Evolutionary conservation across 1,140 invertebrate species (phyloP), one percentile per base, ranked within the genome.

Genomic region (Panagrolaimus sp.): DNA sequence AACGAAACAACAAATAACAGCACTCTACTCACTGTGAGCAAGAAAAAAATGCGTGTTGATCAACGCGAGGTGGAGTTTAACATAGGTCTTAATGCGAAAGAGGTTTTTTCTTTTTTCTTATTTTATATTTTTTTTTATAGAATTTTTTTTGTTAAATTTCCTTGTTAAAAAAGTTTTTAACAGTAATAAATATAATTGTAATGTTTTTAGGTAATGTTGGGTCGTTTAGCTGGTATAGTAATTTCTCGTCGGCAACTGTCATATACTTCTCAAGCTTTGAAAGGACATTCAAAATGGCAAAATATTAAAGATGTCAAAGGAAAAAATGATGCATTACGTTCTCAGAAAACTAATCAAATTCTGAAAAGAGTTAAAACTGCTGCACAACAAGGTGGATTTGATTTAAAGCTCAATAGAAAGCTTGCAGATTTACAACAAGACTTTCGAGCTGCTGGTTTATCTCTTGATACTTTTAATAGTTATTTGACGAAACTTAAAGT

Each of bases 281-380:
- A 81, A 61, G 79, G 79, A 9, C 79, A 81, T 70, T 82, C 80
- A 11, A 76, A 81, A 67, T 81, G 79, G 79, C 79, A 81, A 64
- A 81, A 81, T 65, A 81, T 82, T 63, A 71, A 80, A 51, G 70
- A 68, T 13, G 69, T 66, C 51, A 81, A 81, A 62, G 74, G 69
- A 16, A 83, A 83, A 53, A 78, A 74, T 42, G 79, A 81, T 62
- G 14, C 65, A 44, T 46, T 69, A 2, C 66, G 68, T 31, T 73
- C 72, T 8, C 76, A 74, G 38, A 72, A 66, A 16, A 75, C 73
- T 13, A 77, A 72, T 44, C 57, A 51, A 1, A 51, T 75, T 27
- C 45, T 77, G 0, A 69, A 31, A 25, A 75, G 74, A 43, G 67
- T 73, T 14, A 77, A 65, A 38, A 23, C 23, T 11, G 74, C 71